Conservation (phyloP, 2,113 vertebrate species). For the Misgurnus anguillicaudatus region DNA sequence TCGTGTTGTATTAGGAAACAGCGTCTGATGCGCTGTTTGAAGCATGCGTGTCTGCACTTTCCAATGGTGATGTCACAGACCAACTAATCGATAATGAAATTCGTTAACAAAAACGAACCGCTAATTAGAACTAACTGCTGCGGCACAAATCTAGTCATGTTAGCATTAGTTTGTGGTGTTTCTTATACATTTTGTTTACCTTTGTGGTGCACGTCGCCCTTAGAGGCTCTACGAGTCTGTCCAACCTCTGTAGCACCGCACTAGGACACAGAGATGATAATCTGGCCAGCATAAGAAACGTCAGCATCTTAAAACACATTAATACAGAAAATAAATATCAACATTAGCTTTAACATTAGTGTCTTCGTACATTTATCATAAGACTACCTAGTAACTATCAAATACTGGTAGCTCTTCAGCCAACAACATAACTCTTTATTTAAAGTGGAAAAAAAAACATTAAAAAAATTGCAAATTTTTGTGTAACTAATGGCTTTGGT, state of each 20-base stretch:
- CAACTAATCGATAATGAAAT: too few relatives aligned
- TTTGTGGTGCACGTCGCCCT: slow-evolving; percentile 86
- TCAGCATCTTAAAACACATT: slow-evolving; percentile 84
- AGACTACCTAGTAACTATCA: neutral
- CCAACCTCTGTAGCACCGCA: slow-evolving; percentile 94
- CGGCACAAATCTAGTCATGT: too few relatives aligned
- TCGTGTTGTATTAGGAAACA: too few relatives aligned
- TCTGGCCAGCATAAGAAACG: slow-evolving; percentile 97
- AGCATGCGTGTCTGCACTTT: too few relatives aligned
- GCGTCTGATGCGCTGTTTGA: too few relatives aligned
- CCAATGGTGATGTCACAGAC: too few relatives aligned
- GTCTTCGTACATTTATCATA: too few relatives aligned
- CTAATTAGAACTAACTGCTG: too few relatives aligned
- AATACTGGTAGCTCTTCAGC: neutral
- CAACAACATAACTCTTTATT: neutral
- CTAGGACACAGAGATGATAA: slow-evolving; percentile 95
- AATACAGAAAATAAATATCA: neutral
- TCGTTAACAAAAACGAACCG: too few relatives aligned
- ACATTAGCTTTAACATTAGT: too few relatives aligned
- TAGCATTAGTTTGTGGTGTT: neutral
- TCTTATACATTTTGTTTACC: slow-evolving; percentile 60
- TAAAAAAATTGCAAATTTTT: too few relatives aligned
- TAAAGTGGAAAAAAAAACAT: too few relatives aligned
- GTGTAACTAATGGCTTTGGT: neutral
- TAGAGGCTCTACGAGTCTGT: slow-evolving; percentile 93